Evolutionary conservation across 2,797 vertebrate genomes (phyloP), one percentile per base, ranked within the genome.

Genomic region (Prunella strophiata): DNA sequence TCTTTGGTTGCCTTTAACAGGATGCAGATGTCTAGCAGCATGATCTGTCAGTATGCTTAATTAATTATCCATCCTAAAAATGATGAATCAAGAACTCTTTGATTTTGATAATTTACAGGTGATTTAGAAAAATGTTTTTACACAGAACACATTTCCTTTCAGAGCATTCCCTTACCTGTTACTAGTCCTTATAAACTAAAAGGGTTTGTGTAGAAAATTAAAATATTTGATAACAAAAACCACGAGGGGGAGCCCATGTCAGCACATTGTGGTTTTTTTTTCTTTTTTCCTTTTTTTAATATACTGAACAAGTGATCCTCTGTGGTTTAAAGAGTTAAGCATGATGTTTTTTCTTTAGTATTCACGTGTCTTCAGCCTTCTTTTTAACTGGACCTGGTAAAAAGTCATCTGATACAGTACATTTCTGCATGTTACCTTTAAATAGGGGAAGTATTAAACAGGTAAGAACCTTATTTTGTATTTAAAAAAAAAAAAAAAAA

Each of bases 191-290:
- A 4, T 14, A 79, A 77, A 65, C 55, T 7, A 27, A 47, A 81
- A 8, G 5, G 0, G 7, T 27, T 77, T 72, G 9, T 30, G 11
- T 21, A 14, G 45, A 76, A 80, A 91, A 85, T 8, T 7, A 59
- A 42, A 66, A 40, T 80, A 13, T 57, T 83, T 51, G 13, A 29
- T 43, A n/a, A 48, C 2, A 66, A 63, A 63, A 75, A 45, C 71
- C 90, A 87, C 22, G 4, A 93, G 92, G 20, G 67, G 76, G 74
- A 94, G 85, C n/a, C 27, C 36, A 20, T 52, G n/a, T 23, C n/a
- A 52, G 27, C 78, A 54, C 0, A 1, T 11, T 26, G 7, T 4
- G 17, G 17, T 34, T 6, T 36, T 9, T 0, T 63, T 50, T 17
- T 4, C 2, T 7, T 40, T 10, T 1, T 15, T 58, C 59, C 4